Evolutionary conservation across 2,888 invertebrate genomes (phyloP), one percentile per base, ranked within the genome.

Genomic region (Drosophila aldrichi): DNA sequence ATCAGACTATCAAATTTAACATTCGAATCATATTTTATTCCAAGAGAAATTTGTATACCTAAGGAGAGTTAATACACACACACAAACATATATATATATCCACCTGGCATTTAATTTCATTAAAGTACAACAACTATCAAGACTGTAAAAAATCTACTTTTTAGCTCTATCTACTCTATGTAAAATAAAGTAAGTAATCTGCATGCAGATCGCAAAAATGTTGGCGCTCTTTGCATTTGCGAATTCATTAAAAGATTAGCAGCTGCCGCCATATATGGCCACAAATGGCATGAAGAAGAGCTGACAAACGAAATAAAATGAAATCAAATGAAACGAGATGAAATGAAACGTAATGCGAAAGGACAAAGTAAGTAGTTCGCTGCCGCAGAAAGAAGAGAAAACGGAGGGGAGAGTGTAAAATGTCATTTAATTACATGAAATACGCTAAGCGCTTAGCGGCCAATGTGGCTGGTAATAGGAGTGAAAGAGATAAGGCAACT

Each of bases 361-460:
- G 38, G 61, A 80, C 56, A 59, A 59, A 57, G 56, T 48, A 48
- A 68, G 75, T 58, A 48, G 40, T 68, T 51, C n/a, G 25, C 56
- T 44, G 56, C 3, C 40, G 8, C 43, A 72, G 55, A 20, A 29
- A 14, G 16, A 25, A 5, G 20, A 29, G n/a, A n/a, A n/a, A n/a
- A 46, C 2, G 86, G 41, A 9, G 34, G 36, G 59, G 3, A 32
- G 44, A 69, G 87, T 81, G 74, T 89, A 78, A 79, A 90, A 81
- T 90, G 86, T 80, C 89, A 90, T 88, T 81, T 88, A 89, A 90
- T 89, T 89, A 90, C 79, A 86, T 73, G 72, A 80, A 89, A 77
- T 80, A 70, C 79, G 74, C 74, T 75, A 77, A 78, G 76, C 88
- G 70, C 74, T 87, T 72, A 77, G 73, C 64, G 67, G 85, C 78